These are phyloP conservation scores for Conger conger DNA, from an alignment of 2,113 vertebrate genomes.

Conservation along the genomic window DNA sequence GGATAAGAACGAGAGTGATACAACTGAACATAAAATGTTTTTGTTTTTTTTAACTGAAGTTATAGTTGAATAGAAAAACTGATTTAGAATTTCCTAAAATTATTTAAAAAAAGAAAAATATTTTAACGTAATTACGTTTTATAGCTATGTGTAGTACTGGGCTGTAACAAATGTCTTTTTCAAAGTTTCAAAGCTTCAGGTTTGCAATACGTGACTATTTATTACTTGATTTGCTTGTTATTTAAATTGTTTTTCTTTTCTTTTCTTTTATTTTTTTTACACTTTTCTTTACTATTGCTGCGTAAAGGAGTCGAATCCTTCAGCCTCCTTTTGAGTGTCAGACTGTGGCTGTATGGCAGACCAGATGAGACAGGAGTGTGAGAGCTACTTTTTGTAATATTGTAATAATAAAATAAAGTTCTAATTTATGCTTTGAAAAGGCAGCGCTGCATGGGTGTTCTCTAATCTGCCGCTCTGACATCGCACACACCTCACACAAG, in stretches of 20 bases:
- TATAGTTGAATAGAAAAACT: conserved; percentile 79
- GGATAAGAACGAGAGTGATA: conserved; percentile 51
- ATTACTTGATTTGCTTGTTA: conserved; percentile 74
- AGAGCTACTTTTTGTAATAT: conserved; percentile 83
- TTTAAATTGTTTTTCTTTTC: conserved; percentile 61
- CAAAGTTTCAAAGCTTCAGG: conserved; percentile 78
- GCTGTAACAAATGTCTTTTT: conserved; percentile 69
- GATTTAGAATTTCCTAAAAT: conserved; percentile 75
- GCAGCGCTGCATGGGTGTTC: conserved; percentile 22
- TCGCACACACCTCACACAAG: background rate
- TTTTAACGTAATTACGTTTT: conserved; percentile 83
- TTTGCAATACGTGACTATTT: conserved; percentile 77
- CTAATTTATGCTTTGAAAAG: conserved; percentile 79
- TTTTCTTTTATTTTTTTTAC: conserved; percentile 45
- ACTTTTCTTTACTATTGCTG: conserved; percentile 66
- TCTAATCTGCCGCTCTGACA: background rate
- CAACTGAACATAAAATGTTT: conserved; percentile 64
- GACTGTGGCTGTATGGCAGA: conserved; percentile 66
- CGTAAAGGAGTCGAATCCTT: conserved; percentile 70
- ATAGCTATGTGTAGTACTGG: conserved; percentile 81
- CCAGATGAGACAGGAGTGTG: conserved; percentile 62
- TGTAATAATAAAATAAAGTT: conserved; percentile 85
- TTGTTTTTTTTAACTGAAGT: conserved; percentile 65
- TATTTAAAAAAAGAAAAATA: conserved; percentile 71
- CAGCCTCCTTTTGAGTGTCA: conserved; percentile 65